Evolutionary conservation across 1,140 invertebrate species (phyloP), one percentile per base, ranked within the genome.

Genomic region (Coelopa frigida): DNA sequence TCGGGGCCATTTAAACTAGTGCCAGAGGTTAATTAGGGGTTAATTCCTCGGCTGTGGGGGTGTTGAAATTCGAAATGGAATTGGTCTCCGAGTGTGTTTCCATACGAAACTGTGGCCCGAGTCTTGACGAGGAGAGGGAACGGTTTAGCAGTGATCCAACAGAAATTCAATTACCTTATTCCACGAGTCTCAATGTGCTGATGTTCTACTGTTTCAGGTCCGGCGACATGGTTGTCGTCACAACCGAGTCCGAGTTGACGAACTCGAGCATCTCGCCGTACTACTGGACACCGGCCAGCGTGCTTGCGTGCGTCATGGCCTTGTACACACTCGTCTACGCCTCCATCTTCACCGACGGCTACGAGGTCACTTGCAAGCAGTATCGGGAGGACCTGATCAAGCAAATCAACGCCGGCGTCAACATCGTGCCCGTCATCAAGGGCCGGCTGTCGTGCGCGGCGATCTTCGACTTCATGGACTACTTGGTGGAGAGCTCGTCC

Each of bases 391-490:
- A 75, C 42, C 54, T 83, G 43, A 72, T 82, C 2, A 73, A 72
- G 76, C 68, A 75, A 49, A 57, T 77, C 1, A 70, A 71, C 48
- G 76, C 76, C 0, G 68, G 72, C 29, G 78, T 78, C 17, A 73
- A 77, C 31, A 73, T 79, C 48, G 77, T 76, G 3, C 72, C 72
- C 2, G 76, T 75, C 12, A 79, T 86, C 47, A 75, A 79, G 51
- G 75, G 77, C 10, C 74, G 83, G 18, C 57, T 86, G 1, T 67
- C 71, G 2, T 86, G 83, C 56, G 74, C 74, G 24, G 76, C 82
- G 0, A 75, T 84, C 33, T 78, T 79, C 32, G 83, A 86, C 66
- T 85, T 80, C 53, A 81, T 86, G 80, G 83, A 86, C 58, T 85
- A 83, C 52, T 55, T 85, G 29, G 77, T 82, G 32, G 76, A 82